These are phyloP conservation scores for Excalfactoria chinensis DNA, from an alignment of 2,113 vertebrate species.

Conservation along the genomic window DNA sequence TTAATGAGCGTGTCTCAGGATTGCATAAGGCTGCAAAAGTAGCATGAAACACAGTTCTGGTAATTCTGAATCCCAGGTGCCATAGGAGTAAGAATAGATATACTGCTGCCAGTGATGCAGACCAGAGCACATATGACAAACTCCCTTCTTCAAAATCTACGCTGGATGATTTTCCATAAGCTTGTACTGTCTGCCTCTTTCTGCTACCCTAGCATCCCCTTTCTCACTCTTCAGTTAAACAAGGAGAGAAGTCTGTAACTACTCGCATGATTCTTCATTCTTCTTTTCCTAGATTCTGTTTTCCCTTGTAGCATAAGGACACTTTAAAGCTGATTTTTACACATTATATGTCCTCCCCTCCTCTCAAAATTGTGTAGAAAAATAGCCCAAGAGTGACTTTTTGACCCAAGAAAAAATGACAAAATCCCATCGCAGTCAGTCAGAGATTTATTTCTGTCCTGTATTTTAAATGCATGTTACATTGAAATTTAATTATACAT, in stretches of 20 bases:
- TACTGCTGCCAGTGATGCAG: neutral
- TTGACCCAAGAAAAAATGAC: neutral
- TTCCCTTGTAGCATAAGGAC: neutral
- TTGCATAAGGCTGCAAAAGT: neutral
- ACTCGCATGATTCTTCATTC: neutral
- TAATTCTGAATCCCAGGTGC: neutral
- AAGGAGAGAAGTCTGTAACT: neutral
- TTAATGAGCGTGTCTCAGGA: neutral
- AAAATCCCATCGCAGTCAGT: neutral
- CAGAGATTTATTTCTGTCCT: neutral
- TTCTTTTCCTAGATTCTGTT: neutral
- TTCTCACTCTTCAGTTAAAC: neutral
- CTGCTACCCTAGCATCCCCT: neutral
- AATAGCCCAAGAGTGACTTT: neutral
- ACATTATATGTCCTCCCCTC: neutral
- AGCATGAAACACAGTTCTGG: neutral
- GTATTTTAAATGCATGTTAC: neutral
- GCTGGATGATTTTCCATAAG: rapidly evolving
- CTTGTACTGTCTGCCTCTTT: neutral
- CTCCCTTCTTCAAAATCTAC: neutral
- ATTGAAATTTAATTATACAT: neutral
- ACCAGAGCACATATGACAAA: neutral
- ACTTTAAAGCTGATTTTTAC: neutral
- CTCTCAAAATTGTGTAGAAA: neutral
- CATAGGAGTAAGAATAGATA: neutral